phyloP scores from a whole-genome alignment of 2,113 vertebrate genomes.

The Lanius ludovicianus region DNA sequence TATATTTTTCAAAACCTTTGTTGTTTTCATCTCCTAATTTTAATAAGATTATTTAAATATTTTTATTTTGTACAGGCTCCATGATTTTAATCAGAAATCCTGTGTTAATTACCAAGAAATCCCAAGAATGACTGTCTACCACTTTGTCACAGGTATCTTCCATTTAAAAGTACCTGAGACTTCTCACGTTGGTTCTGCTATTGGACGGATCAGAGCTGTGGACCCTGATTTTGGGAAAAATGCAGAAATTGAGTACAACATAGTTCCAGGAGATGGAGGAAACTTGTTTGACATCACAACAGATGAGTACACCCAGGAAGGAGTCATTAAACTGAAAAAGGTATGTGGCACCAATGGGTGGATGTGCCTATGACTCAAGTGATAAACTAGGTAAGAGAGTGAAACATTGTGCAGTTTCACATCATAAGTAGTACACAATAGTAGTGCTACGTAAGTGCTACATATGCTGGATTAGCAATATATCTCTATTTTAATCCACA shows the following conservation, averaged over 20 bases:
- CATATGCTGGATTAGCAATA: no score
- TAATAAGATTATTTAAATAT: neutral
- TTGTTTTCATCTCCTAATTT: neutral
- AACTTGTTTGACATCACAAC: constrained; percentile 94
- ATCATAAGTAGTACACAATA: neutral
- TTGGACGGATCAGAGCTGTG: constrained; percentile 94
- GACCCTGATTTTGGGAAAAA: constrained; percentile 93
- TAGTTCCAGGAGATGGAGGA: constrained; percentile 94
- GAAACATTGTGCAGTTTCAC: neutral
- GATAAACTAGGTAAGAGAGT: neutral
- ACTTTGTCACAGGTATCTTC: constrained; percentile 86
- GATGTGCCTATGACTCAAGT: neutral
- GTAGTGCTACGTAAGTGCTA: neutral
- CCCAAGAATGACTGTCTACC: neutral
- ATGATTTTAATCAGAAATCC: neutral
- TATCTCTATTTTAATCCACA: neutral
- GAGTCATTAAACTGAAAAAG: constrained; percentile 91
- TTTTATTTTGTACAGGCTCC: neutral
- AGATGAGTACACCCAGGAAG: constrained; percentile 93
- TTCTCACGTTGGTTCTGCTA: constrained; percentile 85
- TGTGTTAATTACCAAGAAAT: neutral
- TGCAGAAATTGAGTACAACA: constrained; percentile 94
- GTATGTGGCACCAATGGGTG: constrained; percentile 51
- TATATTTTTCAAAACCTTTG: neutral
- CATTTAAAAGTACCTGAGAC: constrained; percentile 94